phyloP scores from a whole-genome alignment of 2,797 vertebrate species.

The Melanogrammus aeglefinus region DNA sequence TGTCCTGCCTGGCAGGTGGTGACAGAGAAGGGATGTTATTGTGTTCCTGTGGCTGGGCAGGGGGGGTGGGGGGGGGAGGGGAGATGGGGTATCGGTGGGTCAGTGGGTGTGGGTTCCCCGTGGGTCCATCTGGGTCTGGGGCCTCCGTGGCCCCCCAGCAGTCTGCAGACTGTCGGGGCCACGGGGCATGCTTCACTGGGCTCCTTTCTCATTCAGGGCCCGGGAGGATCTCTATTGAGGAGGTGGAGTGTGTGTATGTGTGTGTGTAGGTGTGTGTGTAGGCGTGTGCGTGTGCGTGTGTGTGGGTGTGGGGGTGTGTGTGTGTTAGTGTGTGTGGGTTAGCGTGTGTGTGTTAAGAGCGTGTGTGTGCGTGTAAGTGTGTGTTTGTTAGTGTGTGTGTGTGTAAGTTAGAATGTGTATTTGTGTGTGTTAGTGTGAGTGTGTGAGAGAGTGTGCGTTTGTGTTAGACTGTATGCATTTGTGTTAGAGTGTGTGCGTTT shows the following conservation, averaged over 20 bases:
- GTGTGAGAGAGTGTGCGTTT: no score
- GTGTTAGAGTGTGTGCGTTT: background rate
- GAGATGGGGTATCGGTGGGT: conserved; percentile 45
- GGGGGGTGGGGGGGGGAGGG: background rate
- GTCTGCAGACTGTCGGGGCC: conserved; percentile 38
- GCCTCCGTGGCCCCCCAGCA: conserved; percentile 22
- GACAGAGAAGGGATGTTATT: conserved; percentile 52
- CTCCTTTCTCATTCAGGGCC: conserved; percentile 62
- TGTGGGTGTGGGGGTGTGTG: conserved; percentile 40
- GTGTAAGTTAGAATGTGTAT: no score
- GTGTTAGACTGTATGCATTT: no score
- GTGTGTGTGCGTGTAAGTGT: no score
- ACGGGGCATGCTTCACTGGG: conserved; percentile 69
- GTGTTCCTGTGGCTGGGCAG: conserved; percentile 34
- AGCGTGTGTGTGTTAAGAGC: no score
- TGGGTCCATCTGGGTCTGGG: conserved; percentile 68
- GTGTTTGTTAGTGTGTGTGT: no score
- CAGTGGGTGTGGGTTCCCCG: conserved; percentile 59
- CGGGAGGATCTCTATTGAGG: conserved; percentile 64
- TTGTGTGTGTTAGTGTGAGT: no score
- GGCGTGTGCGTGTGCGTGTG: conserved; percentile 36
- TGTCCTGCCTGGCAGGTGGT: conserved; percentile 60
- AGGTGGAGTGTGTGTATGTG: background rate
- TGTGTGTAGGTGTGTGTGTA: no score
- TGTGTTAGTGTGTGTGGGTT: conserved; percentile 55